phyloP scores from a whole-genome alignment of 2,888 invertebrate genomes.

The Papilio protenor region DNA sequence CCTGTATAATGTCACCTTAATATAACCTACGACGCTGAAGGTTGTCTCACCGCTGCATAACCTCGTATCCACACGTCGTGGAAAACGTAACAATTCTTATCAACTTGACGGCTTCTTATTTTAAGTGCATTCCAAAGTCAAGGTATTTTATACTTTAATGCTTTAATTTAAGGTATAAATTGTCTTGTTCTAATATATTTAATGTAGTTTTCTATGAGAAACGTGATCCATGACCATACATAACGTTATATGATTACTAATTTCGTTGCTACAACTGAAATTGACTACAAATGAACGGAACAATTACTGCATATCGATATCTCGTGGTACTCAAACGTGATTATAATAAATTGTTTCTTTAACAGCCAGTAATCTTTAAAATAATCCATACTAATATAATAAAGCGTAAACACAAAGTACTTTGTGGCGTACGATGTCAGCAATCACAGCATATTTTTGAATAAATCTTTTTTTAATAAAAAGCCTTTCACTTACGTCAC shows the following conservation, averaged over 20 bases:
- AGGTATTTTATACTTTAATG: conserved; percentile 13
- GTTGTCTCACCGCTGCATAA: conserved; percentile 6
- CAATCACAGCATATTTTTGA: too few species aligned
- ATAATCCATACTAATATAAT: too few species aligned
- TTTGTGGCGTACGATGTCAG: too few species aligned
- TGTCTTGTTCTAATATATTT: conserved; percentile 17
- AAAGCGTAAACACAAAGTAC: too few species aligned
- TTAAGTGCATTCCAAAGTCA: conserved; percentile 24
- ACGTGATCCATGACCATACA: conserved; percentile 54
- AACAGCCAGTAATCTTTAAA: too few species aligned
- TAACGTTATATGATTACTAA: conserved; percentile 47
- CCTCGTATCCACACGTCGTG: conserved; percentile 14
- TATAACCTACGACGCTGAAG: conserved; percentile 37
- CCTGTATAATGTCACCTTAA: conserved; percentile 19
- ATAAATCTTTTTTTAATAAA: too few species aligned
- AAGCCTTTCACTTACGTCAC: too few species aligned
- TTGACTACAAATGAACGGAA: neutral
- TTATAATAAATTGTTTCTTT: conserved; percentile 3
- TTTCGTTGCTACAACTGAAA: conserved; percentile 13
- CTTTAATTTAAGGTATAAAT: neutral
- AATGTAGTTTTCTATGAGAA: conserved; percentile 46
- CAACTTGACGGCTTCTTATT: conserved; percentile 32
- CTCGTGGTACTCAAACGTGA: conserved; percentile 26
- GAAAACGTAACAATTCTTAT: conserved; percentile 34
- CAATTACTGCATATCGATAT: conserved; percentile 20